Evolutionary conservation across 2,797 vertebrate species (phyloP).

Genomic region (Trematocara caparti): DNA sequence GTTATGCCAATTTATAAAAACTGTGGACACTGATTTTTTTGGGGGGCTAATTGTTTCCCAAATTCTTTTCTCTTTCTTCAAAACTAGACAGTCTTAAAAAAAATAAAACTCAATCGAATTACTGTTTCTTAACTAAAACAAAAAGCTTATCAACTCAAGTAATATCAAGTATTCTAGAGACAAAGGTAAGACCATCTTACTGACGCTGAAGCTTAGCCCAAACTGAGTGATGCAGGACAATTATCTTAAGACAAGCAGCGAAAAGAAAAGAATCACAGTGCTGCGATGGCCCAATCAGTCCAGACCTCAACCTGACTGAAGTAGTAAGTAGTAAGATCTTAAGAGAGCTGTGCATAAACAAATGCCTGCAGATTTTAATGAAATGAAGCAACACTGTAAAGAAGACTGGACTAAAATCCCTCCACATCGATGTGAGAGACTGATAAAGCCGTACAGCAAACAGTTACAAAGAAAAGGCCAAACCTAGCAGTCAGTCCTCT

Average conservation of each 20-base stretch:
- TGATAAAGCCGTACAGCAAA: neutral
- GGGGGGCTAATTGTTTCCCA: neutral
- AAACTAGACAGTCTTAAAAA: neutral
- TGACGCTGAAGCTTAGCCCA: neutral
- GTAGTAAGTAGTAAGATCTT: neutral
- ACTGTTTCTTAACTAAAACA: neutral
- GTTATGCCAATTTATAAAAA: neutral
- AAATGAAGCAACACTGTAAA: neutral
- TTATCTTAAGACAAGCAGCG: neutral
- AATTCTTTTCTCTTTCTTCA: neutral
- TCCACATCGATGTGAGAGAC: neutral
- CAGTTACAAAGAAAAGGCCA: neutral
- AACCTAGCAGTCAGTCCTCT: neutral
- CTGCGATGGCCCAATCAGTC: neutral
- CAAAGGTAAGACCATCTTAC: neutral
- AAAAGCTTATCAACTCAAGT: neutral
- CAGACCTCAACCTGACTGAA: neutral
- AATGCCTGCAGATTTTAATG: neutral
- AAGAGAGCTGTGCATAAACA: neutral
- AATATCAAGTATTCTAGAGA: neutral
- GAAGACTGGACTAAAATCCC: neutral
- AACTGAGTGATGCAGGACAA: neutral
- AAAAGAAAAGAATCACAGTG: neutral
- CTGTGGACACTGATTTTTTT: neutral
- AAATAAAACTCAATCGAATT: neutral